Percentiles rank a stretch among this genome's conserved stretches.
These are phyloP conservation scores for Carduelis carduelis DNA, from an alignment of 2,797 vertebrate genomes.

Conservation along the genomic window DNA sequence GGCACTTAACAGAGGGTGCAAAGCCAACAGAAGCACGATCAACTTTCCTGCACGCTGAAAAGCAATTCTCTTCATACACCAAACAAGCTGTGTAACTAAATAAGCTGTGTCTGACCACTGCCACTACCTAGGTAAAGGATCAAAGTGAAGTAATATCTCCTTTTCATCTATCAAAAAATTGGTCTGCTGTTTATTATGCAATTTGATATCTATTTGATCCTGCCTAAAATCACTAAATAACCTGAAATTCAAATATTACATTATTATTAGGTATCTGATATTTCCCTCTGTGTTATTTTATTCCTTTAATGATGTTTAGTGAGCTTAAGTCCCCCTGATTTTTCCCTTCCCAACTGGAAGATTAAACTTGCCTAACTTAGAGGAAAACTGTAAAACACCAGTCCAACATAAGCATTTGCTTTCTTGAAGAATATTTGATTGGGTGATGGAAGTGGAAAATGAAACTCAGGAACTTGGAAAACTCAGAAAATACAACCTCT, in stretches of 20 bases:
- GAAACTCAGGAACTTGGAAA: not conserved
- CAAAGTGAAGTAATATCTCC: not conserved
- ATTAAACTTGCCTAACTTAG: not conserved
- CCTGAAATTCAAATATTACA: not conserved
- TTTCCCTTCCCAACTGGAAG: not conserved
- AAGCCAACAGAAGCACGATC: not conserved
- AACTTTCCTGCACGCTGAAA: not conserved
- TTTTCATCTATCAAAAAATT: not conserved
- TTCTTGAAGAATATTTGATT: not conserved
- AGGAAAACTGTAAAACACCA: not conserved
- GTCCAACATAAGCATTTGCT: not conserved
- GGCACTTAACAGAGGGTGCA: not conserved
- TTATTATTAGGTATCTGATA: not conserved
- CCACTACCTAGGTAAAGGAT: not conserved
- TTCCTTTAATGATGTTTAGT: not conserved
- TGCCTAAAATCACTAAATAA: not conserved
- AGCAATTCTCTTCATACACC: not conserved
- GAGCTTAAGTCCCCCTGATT: accelerated
- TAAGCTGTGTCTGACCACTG: not conserved
- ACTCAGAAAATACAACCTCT: not conserved
- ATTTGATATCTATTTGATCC: not conserved
- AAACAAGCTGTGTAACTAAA: not conserved
- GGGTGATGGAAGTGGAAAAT: not conserved
- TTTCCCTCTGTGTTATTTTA: not conserved
- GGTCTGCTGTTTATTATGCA: not conserved